phyloP scores from a whole-genome alignment of 2,888 invertebrate species.

The Agrilus biguttatus region DNA sequence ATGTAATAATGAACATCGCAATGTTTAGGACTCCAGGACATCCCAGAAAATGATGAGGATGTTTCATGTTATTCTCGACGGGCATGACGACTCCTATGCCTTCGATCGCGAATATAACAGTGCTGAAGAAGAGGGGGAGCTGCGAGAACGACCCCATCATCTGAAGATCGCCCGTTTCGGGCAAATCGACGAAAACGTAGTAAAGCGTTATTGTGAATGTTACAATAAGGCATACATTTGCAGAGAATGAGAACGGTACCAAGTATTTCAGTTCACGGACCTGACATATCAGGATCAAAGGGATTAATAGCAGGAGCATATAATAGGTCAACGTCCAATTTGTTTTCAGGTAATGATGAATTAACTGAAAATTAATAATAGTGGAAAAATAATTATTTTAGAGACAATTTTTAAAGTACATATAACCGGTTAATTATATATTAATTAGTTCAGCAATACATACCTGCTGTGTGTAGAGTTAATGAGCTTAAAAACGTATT shows the following conservation, averaged over 20 bases:
- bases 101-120: slow-evolving; percentile 96
- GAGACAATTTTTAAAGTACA: no score
- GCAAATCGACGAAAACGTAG: slow-evolving; percentile 55
- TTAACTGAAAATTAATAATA: slow-evolving; percentile 34
- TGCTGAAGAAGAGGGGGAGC: slow-evolving; percentile 84
- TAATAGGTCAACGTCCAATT: slow-evolving; percentile 25
- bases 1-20: slow-evolving; percentile 71
- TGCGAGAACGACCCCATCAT: slow-evolving; percentile 40
- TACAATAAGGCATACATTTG: slow-evolving; percentile 63
- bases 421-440: no score
- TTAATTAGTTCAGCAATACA: no score
- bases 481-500: no score
- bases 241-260: slow-evolving; percentile 79
- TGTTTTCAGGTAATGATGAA: slow-evolving; percentile 41
- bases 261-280: slow-evolving; percentile 67
- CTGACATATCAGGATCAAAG: slow-evolving; percentile 56
- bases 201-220: slow-evolving; percentile 70
- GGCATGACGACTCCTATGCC: slow-evolving; percentile 90
- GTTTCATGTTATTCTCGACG: slow-evolving; percentile 86
- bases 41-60: slow-evolving; percentile 65
- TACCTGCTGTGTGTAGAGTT: no score
- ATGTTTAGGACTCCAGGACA: slow-evolving; percentile 76
- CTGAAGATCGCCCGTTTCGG: slow-evolving; percentile 33
- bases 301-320: slow-evolving; percentile 51
- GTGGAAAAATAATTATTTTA: no score